A percentile compares a stretch with the other conserved stretches of the same genome.
These are phyloP conservation scores for Epizoanthus ramosus DNA, from an alignment of 92 coral and sea anemone genomes.

Conservation along the genomic window DNA sequence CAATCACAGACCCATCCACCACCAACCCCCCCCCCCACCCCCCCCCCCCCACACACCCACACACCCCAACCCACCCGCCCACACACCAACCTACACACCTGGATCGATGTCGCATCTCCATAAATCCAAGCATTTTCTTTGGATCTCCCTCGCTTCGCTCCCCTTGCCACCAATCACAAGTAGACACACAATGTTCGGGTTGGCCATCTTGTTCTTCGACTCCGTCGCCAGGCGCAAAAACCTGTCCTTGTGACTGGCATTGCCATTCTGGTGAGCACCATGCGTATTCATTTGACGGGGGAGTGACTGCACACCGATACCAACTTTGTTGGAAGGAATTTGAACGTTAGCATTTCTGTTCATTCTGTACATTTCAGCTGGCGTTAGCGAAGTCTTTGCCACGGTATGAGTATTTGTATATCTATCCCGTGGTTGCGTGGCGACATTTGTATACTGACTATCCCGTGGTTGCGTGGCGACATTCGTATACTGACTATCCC, in stretches of 20 bases:
- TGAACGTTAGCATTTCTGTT: background rate
- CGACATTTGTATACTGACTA: no score
- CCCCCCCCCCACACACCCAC: no score
- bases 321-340: background rate
- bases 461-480: background rate
- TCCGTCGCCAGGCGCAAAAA: background rate
- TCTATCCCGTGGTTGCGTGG: background rate
- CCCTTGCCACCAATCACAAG: conserved; percentile 92
- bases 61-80: background rate
- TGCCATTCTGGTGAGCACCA: background rate
- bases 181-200: conserved; percentile 62
- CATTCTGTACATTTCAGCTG: conserved; percentile 38
- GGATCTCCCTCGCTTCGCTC: conserved; percentile 74
- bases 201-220: background rate
- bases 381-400: conserved; percentile 18
- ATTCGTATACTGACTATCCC: background rate
- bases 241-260: background rate
- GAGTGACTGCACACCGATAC: conserved; percentile 11
- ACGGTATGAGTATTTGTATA: background rate
- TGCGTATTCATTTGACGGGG: conserved; percentile 32
- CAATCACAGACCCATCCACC: no score
- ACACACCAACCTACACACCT: conserved; percentile 44
- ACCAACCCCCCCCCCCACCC: no score
- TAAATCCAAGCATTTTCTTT: conserved; percentile 77
- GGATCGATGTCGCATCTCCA: conserved; percentile 95